Evolutionary conservation across 1,140 invertebrate genomes (phyloP), one percentile per base, ranked within the genome.

Genomic region (Macrobrachium nipponense): DNA sequence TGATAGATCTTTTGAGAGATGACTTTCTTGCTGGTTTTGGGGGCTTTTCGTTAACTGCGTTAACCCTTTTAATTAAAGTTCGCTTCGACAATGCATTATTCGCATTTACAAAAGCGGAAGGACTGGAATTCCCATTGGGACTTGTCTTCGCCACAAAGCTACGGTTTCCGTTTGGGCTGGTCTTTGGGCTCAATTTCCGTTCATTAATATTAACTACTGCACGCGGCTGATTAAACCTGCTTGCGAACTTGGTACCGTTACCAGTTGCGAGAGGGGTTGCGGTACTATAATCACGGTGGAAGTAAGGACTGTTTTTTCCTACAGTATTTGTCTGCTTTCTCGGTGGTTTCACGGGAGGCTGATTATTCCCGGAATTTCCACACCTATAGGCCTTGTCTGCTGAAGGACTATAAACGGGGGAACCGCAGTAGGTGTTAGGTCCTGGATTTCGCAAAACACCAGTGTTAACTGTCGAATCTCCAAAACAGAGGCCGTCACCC

Each of bases 161-260:
- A 20, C 70, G 64, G 60, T 80, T 80, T 7, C 77, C 83, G 72
- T 73, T 86, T 2, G 83, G 83, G 58, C 83, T 86, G 0, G 68
- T 82, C 64, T 43, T 61, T 23, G 59, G 12, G 6, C 17, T 15
- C 23, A 36, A 23, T 59, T 68, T 68, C 15, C 58, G 61, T 60
- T 73, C 77, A 20, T 86, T 79, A 17, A 83, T 60, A 59, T 83
- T 83, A 60, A 83, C 81, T 17, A 83, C 61, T 1, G 81, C 72
- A 36, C 76, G 81, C 0, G 81, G 17, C 81, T 83, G 59, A 51
- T 51, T 51, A 51, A 51, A 51, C 51, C 51, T 23, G 81, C 51
- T 5, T 70, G 43, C 14, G 72, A 83, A 59, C 72, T 77, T 59
- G 44, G 15, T 0, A 36, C 36, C 17, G 59, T n/a, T 51, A 10